Base-by-base conservation (phyloP, 2,113 vertebrate species). In the Syngnathoides biaculeatus region DNA sequence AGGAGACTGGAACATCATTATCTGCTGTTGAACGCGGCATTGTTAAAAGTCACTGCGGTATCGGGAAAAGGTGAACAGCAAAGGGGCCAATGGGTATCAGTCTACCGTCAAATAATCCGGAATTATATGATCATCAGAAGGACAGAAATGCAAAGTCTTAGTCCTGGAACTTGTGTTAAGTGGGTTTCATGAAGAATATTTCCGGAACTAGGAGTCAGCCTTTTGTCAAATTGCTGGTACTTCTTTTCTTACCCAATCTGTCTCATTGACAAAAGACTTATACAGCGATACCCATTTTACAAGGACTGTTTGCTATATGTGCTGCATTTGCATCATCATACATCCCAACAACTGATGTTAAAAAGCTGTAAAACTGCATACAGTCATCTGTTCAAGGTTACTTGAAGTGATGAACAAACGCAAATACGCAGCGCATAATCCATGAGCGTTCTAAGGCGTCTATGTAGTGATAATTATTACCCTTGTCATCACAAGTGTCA, bases 1-100 rank as follows among this genome's bases (percentile, higher is more conserved):
- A 90, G 82, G 82, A 81, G 84, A 64, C 83, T 58, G 86, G 90
- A 90, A 89, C 89, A 90, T 89, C 81, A 85, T 89, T 87, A 89
- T 84, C 86, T 59, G 71, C 30, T 88, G 89, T 89, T 79, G 73
- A 86, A 87, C 68, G 69, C 78, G 68, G 50, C 68, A 24, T 75
- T 84, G 79, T 85, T 83, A 87, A 80, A 86, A 89, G 88, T 88
- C 88, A 79, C 20, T 68, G 72, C 43, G 70, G 70, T 85, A 82
- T 90, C 73, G 77, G 72, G 17, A 56, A 55, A 71, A 86, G 85
- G 86, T 89, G 89, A 88, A 86, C 79, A 68, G 74, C 68, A 73
- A 84, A 68, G 71, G 65, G 65, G 73, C 68, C 76, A 63, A 19
- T 14, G 22, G 40, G 61, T 68, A 73, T 89, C 87, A 79, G 81